phyloP scores from a whole-genome alignment of 2,888 invertebrate genomes.

The Xanthia togata region DNA sequence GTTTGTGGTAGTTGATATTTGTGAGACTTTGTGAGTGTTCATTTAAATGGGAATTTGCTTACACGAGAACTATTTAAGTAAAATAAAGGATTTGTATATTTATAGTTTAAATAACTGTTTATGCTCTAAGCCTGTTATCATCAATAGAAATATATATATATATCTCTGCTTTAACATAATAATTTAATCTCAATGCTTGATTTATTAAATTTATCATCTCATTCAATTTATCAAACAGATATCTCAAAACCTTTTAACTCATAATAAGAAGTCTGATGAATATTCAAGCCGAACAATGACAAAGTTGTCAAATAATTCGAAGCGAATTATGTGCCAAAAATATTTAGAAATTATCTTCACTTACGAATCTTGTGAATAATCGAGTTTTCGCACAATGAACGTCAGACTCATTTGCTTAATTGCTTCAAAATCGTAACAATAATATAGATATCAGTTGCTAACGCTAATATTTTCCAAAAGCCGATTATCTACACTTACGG shows the following conservation, averaged over 20 bases:
- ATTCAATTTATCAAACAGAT: conserved; percentile 31
- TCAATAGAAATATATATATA: background rate
- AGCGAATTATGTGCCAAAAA: conserved; percentile 58
- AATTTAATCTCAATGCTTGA: conserved; percentile 11
- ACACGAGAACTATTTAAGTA: conserved; percentile 22
- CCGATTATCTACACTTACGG: conserved; percentile 71
- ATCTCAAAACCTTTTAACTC: conserved; percentile 20
- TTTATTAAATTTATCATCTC: conserved; percentile 32
- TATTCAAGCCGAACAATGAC: conserved; percentile 48
- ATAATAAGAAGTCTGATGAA: conserved; percentile 43
- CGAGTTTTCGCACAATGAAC: conserved; percentile 49
- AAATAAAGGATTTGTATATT: conserved; percentile 17
- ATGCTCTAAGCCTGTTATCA: background rate
- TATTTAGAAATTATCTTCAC: conserved; percentile 64
- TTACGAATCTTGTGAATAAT: conserved; percentile 59
- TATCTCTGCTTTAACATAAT: background rate
- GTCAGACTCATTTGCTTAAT: conserved; percentile 69
- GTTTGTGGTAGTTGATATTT: conserved; percentile 28
- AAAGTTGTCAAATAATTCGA: conserved; percentile 58
- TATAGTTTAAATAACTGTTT: conserved; percentile 25
- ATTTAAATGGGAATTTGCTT: conserved; percentile 9
- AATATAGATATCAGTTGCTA: conserved; percentile 69
- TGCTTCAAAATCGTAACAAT: conserved; percentile 67
- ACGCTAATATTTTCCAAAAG: conserved; percentile 74
- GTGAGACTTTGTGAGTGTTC: conserved; percentile 38